These are phyloP conservation scores for Microcebus griseorufus DNA, from an alignment of 2,113 vertebrate genomes.

Conservation along the genomic window DNA sequence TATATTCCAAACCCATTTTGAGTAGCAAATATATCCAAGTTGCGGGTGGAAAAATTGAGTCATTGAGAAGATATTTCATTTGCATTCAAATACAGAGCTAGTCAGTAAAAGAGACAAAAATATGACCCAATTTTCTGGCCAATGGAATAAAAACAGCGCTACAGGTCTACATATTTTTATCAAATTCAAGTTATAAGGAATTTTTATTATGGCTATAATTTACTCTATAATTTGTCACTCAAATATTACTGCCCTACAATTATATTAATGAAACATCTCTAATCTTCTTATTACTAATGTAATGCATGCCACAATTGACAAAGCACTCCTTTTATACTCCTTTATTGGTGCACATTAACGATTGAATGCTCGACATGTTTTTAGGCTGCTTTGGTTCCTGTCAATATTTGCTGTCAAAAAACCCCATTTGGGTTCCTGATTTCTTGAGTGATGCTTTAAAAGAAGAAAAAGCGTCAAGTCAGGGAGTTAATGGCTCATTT, in stretches of 20 bases:
- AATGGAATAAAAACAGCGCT: slow-evolving; percentile 3
- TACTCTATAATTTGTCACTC: slow-evolving; percentile 58
- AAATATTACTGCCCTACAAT: slow-evolving; percentile 29
- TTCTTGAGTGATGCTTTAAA: slow-evolving; percentile 65
- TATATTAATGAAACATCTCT: slow-evolving; percentile 45
- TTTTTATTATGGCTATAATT: slow-evolving; percentile 55
- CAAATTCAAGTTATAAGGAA: slow-evolving; percentile 50
- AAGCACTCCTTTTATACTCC: neutral
- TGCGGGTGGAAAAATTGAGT: slow-evolving; percentile 23
- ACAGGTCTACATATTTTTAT: slow-evolving; percentile 14
- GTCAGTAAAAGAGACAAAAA: neutral
- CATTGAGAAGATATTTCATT: slow-evolving; percentile 37
- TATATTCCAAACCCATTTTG: slow-evolving; percentile 33
- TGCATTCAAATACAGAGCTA: slow-evolving; percentile 3
- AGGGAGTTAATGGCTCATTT: slow-evolving; percentile 58
- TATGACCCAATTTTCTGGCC: neutral
- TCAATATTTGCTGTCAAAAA: slow-evolving; percentile 64
- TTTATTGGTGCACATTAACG: neutral
- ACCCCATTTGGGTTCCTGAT: slow-evolving; percentile 7
- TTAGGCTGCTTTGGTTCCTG: slow-evolving; percentile 52
- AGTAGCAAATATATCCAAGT: neutral
- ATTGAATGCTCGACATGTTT: neutral
- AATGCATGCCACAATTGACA: neutral
- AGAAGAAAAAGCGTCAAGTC: slow-evolving; percentile 55
- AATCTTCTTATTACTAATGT: slow-evolving; percentile 20